These are phyloP conservation scores for Callyntrura sp. DNA, from an alignment of 2,888 invertebrate species.

Conservation along the genomic window DNA sequence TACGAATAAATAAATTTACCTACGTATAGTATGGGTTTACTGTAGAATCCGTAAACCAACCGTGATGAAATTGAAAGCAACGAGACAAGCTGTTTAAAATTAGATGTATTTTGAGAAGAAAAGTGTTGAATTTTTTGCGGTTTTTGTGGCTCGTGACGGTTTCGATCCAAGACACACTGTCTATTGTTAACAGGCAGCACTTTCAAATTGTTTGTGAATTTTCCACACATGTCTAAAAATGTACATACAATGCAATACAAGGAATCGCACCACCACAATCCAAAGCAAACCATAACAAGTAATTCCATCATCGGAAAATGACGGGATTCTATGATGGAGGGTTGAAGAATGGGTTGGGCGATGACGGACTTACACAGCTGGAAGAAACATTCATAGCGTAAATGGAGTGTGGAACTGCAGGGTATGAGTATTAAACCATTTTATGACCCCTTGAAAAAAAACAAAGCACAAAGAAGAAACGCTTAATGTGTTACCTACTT, in stretches of 20 bases:
- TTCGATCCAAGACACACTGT: not conserved
- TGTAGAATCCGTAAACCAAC: not conserved
- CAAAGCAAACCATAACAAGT: constrained; percentile 18
- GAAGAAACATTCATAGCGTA: too few species aligned
- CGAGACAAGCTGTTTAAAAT: constrained; percentile 60
- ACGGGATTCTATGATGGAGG: too few species aligned
- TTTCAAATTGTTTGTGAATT: constrained; percentile 22
- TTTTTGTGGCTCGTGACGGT: constrained; percentile 69
- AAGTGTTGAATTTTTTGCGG: constrained; percentile 64
- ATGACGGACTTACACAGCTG: not conserved
- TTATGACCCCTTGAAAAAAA: too few species aligned
- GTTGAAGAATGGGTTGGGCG: not conserved
- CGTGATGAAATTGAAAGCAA: constrained; percentile 61
- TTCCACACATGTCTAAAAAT: not conserved
- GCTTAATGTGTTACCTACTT: too few species aligned
- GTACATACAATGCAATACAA: too few species aligned
- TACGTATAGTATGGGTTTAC: not conserved
- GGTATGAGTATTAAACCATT: too few species aligned
- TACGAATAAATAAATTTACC: not conserved
- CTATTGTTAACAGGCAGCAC: constrained; percentile 29
- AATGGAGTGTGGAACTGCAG: too few species aligned
- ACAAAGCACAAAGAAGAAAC: too few species aligned
- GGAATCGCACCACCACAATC: constrained; percentile 15
- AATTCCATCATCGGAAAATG: too few species aligned
- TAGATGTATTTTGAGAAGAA: constrained; percentile 51